These are phyloP conservation scores for Liodrosophila aerea DNA, from an alignment of 2,888 invertebrate species.

Conservation along the genomic window DNA sequence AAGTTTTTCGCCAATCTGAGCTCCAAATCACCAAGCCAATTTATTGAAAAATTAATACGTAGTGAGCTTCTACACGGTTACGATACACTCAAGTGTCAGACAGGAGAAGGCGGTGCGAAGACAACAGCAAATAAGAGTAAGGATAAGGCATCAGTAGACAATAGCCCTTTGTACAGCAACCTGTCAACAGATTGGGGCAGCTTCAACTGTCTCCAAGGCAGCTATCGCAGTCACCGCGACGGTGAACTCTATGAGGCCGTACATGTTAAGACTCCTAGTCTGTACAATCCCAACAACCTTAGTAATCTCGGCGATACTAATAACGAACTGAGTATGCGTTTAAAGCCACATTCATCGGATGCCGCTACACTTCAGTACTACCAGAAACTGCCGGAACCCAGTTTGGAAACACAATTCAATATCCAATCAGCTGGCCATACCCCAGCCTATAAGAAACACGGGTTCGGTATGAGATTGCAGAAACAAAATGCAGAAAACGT, in stretches of 20 bases:
- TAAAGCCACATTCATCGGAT: constrained; percentile 44
- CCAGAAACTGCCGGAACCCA: constrained; percentile 74
- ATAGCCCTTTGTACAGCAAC: constrained; percentile 50
- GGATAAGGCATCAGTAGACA: constrained; percentile 31
- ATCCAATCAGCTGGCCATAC: constrained; percentile 63
- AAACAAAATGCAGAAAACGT: constrained; percentile 53
- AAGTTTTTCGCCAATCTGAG: constrained; percentile 70
- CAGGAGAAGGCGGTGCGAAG: constrained; percentile 31
- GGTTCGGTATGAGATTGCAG: constrained; percentile 60
- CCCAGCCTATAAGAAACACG: constrained; percentile 63
- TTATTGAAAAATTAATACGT: constrained; percentile 80
- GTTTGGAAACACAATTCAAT: constrained; percentile 68
- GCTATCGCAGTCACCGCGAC: constrained; percentile 78
- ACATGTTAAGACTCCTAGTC: constrained; percentile 46
- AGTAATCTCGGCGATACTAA: constrained; percentile 19
- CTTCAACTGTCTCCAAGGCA: constrained; percentile 79
- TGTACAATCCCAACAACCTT: constrained; percentile 25
- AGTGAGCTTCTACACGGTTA: constrained; percentile 78
- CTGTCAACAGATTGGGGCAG: constrained; percentile 61
- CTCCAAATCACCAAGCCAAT: constrained; percentile 75
- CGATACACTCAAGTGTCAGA: constrained; percentile 72
- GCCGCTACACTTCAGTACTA: constrained; percentile 73
- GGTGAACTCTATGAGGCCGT: constrained; percentile 77
- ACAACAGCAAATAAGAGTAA: constrained; percentile 24
- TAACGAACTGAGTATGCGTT: constrained; percentile 62